Base-by-base conservation (phyloP, 2,113 vertebrate genomes). In the Pao palembangensis region DNA sequence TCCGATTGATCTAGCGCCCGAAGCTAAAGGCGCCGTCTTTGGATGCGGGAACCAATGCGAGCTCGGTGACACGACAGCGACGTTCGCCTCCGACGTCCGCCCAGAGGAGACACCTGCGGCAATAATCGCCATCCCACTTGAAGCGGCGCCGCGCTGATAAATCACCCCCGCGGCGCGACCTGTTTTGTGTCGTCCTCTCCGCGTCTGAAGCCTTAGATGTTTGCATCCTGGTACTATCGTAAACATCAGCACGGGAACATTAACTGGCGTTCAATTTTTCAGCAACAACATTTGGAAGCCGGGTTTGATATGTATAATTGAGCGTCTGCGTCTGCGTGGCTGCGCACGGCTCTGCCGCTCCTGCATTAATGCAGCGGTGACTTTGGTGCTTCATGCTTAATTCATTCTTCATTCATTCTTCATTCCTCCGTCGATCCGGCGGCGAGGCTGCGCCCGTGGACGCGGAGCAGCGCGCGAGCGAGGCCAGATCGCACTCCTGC, bases 111-210 rank as follows among this genome's bases (percentile, higher is more conserved):
- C 74, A 42, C 64, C 58, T 65, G 51, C 58, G 51, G 69, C 41
- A 73, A 25, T 58, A 65, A 63, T 72, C 63, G 62, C 59, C 50
- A 63, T 66, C 70, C 55, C 25, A 34, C 57, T 62, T 58, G 49
- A 44, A 69, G 11, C 44, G 54, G 23, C 54, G 47, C 21, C 55
- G 55, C 16, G 46, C 18, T 8, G 7, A 47, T 47, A 1, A 20
- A 28, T 41, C 56, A 57, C 44, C 57, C 41, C 47, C 42, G 25
- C 50, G 15, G 18, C 54, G 42, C 61, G 42, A 43, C 61, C 61
- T 73, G 61, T 62, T 64, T 52, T 51, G 25, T 1, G 16, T 17
- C 17, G 44, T 5, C 15, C 44, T 46, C 15, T 14, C 43, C 2
- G 16, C 12, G 1, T 44, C 1, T 13, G 48, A 21, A 50, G n/a